Evolutionary conservation across 1,140 invertebrate species (phyloP).

Genomic region (Lasaia peninsularis): DNA sequence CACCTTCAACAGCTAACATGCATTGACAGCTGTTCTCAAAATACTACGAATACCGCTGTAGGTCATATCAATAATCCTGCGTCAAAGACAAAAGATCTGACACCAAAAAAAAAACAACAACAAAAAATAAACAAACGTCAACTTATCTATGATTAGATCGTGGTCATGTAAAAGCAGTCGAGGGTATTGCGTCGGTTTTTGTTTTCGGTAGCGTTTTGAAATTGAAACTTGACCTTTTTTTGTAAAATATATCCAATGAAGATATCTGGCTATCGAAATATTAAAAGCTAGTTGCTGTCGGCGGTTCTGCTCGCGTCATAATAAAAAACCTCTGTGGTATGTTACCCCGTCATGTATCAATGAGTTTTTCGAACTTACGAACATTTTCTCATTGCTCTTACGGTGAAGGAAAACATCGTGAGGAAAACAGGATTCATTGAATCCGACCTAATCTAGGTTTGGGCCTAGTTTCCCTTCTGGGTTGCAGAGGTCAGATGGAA

Average conservation of each 20-base stretch:
- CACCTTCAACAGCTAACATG: neutral
- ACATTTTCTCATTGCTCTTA: too few species aligned
- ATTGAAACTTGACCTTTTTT: slow-evolving; percentile 47
- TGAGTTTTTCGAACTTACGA: too few species aligned
- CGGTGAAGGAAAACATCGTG: too few species aligned
- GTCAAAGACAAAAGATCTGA: slow-evolving; percentile 74
- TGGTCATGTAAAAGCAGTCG: slow-evolving; percentile 68
- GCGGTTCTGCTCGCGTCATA: too few species aligned
- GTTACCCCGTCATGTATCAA: too few species aligned
- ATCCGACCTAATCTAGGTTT: too few species aligned
- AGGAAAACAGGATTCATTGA: too few species aligned
- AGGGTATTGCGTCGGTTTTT: slow-evolving; percentile 62
- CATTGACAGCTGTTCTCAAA: slow-evolving; percentile 69
- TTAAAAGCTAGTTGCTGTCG: too few species aligned
- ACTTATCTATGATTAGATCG: slow-evolving; percentile 75
- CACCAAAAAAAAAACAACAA: slow-evolving; percentile 31
- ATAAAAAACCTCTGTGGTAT: too few species aligned
- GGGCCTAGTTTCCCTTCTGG: too few species aligned
- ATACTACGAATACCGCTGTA: slow-evolving; percentile 68
- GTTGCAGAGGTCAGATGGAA: too few species aligned
- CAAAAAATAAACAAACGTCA: slow-evolving; percentile 40
- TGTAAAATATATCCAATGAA: neutral
- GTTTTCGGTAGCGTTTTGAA: slow-evolving; percentile 63
- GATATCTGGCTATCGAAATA: too few species aligned
- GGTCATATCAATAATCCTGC: slow-evolving; percentile 75